Base-by-base conservation (phyloP, 2,888 invertebrate genomes). In the Eupithecia tripunctaria region DNA sequence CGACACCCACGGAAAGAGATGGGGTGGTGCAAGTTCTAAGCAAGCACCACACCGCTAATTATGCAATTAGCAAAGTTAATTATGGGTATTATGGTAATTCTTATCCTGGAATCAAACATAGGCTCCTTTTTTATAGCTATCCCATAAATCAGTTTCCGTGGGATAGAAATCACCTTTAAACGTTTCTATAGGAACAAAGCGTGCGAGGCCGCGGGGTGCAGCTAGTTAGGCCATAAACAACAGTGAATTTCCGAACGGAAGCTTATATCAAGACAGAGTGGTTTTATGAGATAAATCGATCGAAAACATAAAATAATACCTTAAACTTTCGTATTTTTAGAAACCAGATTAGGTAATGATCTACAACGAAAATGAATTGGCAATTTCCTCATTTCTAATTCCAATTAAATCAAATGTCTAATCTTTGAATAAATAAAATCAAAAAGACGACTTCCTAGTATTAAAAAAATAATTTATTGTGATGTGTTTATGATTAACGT, bases 361-460 rank as follows among this genome's bases (percentile, higher is more conserved):
- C 72, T 60, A 18, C 21, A 15, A 38, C 64, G 38, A 25, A 64
- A 64, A 38, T 36, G 15, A 36, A 36, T n/a, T 6, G 14, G n/a
- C 64, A 25, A 64, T 63, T 73, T 76, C 78, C 78, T 73, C 74
- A 68, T 78, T 68, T 73, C 71, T 62, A 68, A 70, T 75, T 73
- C 72, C 74, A 78, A 77, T 75, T 76, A 73, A 63, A 77, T 76
- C 68, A 72, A 74, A 66, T 29, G 12, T 67, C 70, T 77, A 78
- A 76, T 77, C 76, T 78, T 74, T 76, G 75, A 78, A 79, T 79
- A 78, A 78, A 80, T 78, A 80, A 64, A 69, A 80, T 76, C 65
- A 73, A 69, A 71, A 70, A 72, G 47, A 72, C 72, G 64, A 70
- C 67, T 70, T 75, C 70, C 74, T 70, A 47, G 72, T 72, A 75